Base-by-base conservation (phyloP, 2,888 invertebrate genomes). In the Nemurella pictetii region DNA sequence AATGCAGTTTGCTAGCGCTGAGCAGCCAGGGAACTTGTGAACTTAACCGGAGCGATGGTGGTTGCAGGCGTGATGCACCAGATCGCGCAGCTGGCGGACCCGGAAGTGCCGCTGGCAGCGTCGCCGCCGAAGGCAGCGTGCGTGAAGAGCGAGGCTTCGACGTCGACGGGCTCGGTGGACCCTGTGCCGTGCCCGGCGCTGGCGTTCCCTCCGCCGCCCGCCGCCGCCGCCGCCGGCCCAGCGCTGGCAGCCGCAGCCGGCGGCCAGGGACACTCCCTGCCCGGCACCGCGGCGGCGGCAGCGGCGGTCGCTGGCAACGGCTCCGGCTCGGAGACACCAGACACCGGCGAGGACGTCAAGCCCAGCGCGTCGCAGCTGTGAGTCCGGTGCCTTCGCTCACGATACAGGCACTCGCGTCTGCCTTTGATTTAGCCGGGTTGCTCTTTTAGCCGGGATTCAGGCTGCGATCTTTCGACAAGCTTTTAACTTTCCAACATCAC, bases 31-130 rank as follows among this genome's bases (percentile, higher is more conserved):
- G n/a, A n/a, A n/a, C n/a, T n/a, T n/a, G n/a, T n/a, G n/a, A n/a
- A n/a, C n/a, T n/a, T n/a, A n/a, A n/a, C n/a, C n/a, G n/a, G n/a
- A n/a, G n/a, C n/a, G n/a, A n/a, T n/a, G n/a, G n/a, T n/a, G n/a
- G 35, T 29, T 75, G 80, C 86, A 90, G 92, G 92, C 82, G 98
- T 98, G n/a, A 93, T 98, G 91, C 97, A 98, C 91, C 98, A 98
- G 91, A 94, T 96, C 85, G 92, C 93, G 89, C 94, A 94, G 88
- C 90, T 96, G 86, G 94, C 94, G 75, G 95, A 95, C 91, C 94
- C 95, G 12, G 94, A 94, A 88, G 91, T 93, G 86, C 91, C 91
- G 86, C 89, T 92, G 84, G 91, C 91, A 85, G 90, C 90, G 85
- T 91, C 91, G 83, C 91, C 91, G 88, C 91, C 91, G 84, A 91